phyloP scores from a whole-genome alignment of 2,888 invertebrate genomes.

The Elaeidobius kamerunicus region DNA sequence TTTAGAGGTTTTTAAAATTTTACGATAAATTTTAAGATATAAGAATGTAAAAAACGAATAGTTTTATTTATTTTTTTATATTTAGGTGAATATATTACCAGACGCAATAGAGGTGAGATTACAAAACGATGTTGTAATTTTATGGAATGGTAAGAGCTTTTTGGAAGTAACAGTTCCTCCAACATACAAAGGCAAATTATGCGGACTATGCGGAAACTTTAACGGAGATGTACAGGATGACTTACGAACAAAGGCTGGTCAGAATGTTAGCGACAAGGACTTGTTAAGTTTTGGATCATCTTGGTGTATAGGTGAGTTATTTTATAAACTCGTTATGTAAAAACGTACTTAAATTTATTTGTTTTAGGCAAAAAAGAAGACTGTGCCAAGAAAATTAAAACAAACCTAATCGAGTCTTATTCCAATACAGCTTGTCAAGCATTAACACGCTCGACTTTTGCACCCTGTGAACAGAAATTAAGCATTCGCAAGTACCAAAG shows the following conservation, averaged over 20 bases:
- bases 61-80: too few species aligned
- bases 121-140: conserved; percentile 73
- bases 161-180: conserved; percentile 79
- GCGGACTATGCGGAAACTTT: conserved; percentile 94
- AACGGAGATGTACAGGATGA: conserved; percentile 86
- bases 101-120: conserved; percentile 67
- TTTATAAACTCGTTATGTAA: neutral
- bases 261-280: conserved; percentile 61
- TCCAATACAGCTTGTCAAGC: conserved; percentile 33
- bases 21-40: too few species aligned
- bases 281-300: conserved; percentile 75
- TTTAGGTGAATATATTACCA: conserved; percentile 53
- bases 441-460: conserved; percentile 57
- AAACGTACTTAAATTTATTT: conserved; percentile 12
- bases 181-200: conserved; percentile 70
- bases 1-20: too few species aligned
- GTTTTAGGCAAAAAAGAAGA: conserved; percentile 35
- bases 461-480: conserved; percentile 52
- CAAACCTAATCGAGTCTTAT: too few species aligned
- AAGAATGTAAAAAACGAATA: too few species aligned
- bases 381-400: conserved; percentile 36
- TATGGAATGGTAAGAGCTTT: conserved; percentile 94
- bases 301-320: conserved; percentile 74
- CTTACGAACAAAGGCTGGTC: conserved; percentile 65
- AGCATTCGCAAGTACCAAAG: conserved; percentile 74